Percentiles rank a stretch among this genome's conserved stretches.
These are phyloP conservation scores for Botrylloides violaceus DNA, from an alignment of 23 tunicate species.

Conservation along the genomic window DNA sequence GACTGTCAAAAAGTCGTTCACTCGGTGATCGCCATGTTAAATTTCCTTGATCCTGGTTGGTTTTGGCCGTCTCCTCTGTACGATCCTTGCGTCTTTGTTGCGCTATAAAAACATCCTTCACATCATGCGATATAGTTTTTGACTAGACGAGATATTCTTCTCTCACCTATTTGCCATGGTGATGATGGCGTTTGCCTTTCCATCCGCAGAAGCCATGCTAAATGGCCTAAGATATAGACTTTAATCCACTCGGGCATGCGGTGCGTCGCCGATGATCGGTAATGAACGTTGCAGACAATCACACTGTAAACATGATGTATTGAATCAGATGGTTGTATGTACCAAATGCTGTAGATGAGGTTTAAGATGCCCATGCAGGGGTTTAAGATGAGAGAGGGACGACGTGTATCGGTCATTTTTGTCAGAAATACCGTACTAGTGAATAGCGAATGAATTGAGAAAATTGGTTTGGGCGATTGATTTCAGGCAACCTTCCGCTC, in stretches of 20 bases:
- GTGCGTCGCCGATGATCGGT: slow-evolving; percentile 39
- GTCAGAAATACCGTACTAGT: too few species aligned
- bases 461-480: too few species aligned
- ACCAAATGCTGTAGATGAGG: too few species aligned
- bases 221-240: slow-evolving; percentile 4
- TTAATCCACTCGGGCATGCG: slow-evolving; percentile 32
- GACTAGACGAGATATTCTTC: too few species aligned
- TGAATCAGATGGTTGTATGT: not conserved
- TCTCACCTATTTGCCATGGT: slow-evolving; percentile 4
- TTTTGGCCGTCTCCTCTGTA: not conserved
- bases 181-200: slow-evolving; percentile 31
- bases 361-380: too few species aligned
- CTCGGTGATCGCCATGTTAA: slow-evolving; percentile 18
- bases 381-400: too few species aligned
- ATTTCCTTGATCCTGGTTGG: not conserved
- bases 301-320: slow-evolving; percentile 31
- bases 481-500: too few species aligned
- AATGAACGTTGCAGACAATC: slow-evolving; percentile 63
- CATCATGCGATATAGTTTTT: too few species aligned
- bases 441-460: too few species aligned
- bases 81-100: slow-evolving; percentile 5
- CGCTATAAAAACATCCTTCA: not conserved
- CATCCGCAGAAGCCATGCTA: slow-evolving; percentile 31
- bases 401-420: too few species aligned
- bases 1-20: slow-evolving; percentile 16